These are phyloP conservation scores for Drosophila sproati DNA, from an alignment of 1,140 invertebrate species.

Conservation along the genomic window DNA sequence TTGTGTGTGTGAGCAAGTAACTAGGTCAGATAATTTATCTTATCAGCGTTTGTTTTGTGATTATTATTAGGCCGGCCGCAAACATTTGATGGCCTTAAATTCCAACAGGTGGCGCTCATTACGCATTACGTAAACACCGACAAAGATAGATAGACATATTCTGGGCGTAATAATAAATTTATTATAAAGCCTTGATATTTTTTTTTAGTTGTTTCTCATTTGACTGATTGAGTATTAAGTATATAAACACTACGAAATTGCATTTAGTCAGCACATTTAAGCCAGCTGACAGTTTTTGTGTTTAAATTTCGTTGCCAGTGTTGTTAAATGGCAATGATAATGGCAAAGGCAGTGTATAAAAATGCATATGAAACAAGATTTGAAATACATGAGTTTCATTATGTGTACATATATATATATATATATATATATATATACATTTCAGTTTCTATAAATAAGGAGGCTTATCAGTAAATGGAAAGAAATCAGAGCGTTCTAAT, in stretches of 20 bases:
- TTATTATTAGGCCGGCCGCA: constrained; percentile 15
- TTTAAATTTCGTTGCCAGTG: background rate
- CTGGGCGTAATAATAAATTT: background rate
- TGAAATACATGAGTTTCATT: background rate
- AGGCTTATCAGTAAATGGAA: constrained; percentile 22
- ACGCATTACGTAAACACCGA: background rate
- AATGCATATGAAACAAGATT: too few relatives aligned
- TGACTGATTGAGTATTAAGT: background rate
- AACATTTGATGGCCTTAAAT: constrained; percentile 44
- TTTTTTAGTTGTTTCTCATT: background rate
- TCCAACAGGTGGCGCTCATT: constrained; percentile 50
- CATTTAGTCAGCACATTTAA: too few relatives aligned
- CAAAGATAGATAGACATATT: background rate
- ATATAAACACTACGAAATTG: too few relatives aligned
- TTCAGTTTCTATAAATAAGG: constrained; percentile 12
- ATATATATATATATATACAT: background rate
- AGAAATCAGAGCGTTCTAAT: constrained; percentile 21
- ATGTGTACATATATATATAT: background rate
- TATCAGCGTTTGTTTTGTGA: constrained; percentile 50
- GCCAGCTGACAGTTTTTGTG: background rate
- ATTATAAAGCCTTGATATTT: too few relatives aligned
- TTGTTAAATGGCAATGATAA: background rate
- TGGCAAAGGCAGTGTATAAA: too few relatives aligned
- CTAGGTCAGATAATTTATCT: constrained; percentile 67
- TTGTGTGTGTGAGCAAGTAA: constrained; percentile 31